Conservation (phyloP, 2,113 vertebrate genomes). For the Eclectus roratus region DNA sequence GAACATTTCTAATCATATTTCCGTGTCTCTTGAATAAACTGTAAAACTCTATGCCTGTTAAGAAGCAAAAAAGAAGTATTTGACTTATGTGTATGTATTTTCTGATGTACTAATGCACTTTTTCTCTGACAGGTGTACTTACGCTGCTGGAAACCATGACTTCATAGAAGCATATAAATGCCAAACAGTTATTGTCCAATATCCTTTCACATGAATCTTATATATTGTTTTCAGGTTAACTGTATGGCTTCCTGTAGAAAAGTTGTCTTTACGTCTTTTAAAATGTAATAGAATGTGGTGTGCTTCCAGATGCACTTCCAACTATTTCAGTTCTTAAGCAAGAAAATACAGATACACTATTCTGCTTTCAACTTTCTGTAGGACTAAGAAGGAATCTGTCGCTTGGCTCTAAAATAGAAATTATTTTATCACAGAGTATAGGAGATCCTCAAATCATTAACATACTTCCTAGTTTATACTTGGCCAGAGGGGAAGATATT, state of each 20-base stretch:
- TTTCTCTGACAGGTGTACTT: slow-evolving; percentile 85
- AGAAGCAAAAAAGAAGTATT: background rate
- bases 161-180: slow-evolving; percentile 97
- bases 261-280: background rate
- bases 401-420: background rate
- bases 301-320: background rate
- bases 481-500: background rate
- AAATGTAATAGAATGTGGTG: background rate
- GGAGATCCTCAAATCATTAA: background rate
- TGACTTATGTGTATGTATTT: background rate
- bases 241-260: background rate
- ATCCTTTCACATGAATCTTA: slow-evolving; percentile 79
- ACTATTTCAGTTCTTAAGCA: background rate
- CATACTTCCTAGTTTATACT: background rate
- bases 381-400: background rate
- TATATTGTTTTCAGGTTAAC: background rate
- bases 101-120: background rate
- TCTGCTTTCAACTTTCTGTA: background rate
- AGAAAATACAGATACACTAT: background rate
- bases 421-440: background rate
- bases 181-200: slow-evolving; percentile 97
- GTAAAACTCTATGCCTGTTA: background rate
- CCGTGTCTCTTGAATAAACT: background rate
- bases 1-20: background rate
- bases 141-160: slow-evolving; percentile 91